These are phyloP conservation scores for Papilio polytes DNA, from an alignment of 1,140 invertebrate species.

Conservation along the genomic window DNA sequence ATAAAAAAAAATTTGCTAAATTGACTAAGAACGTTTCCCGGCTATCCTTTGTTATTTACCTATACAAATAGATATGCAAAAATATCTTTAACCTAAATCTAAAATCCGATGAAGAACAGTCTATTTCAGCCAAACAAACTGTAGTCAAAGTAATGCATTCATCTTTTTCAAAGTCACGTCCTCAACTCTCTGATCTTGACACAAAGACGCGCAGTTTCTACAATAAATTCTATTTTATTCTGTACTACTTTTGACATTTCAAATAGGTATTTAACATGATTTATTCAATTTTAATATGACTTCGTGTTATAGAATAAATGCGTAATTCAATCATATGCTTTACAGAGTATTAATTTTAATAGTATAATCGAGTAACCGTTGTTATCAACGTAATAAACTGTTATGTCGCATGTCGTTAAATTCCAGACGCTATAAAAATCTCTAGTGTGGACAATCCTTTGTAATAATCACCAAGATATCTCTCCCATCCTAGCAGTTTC, in stretches of 20 bases:
- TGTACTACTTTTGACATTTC: background rate
- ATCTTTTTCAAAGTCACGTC: slow-evolving; percentile 15
- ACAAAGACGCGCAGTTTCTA: slow-evolving; percentile 4
- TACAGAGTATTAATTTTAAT: background rate
- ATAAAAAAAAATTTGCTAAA: too few species aligned
- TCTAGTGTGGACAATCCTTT: background rate
- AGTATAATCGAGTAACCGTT: background rate
- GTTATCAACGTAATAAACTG: slow-evolving; percentile 4
- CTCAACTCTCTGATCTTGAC: background rate
- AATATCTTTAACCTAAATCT: too few species aligned
- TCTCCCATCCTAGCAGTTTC: background rate
- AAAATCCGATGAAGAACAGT: background rate
- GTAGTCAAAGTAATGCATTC: slow-evolving; percentile 9
- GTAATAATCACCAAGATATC: slow-evolving; percentile 13
- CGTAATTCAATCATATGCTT: background rate
- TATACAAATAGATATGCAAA: too few species aligned
- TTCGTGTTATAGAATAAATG: too few species aligned
- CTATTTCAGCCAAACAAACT: slow-evolving; percentile 5
- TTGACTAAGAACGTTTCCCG: too few species aligned
- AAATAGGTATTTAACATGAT: background rate
- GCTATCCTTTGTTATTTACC: too few species aligned
- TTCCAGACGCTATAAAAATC: slow-evolving; percentile 18
- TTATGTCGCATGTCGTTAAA: slow-evolving; percentile 5
- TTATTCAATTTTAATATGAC: background rate
- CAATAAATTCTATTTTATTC: slow-evolving; percentile 3